Conservation (phyloP, 2,113 vertebrate genomes). For the Pelobates fuscus region DNA sequence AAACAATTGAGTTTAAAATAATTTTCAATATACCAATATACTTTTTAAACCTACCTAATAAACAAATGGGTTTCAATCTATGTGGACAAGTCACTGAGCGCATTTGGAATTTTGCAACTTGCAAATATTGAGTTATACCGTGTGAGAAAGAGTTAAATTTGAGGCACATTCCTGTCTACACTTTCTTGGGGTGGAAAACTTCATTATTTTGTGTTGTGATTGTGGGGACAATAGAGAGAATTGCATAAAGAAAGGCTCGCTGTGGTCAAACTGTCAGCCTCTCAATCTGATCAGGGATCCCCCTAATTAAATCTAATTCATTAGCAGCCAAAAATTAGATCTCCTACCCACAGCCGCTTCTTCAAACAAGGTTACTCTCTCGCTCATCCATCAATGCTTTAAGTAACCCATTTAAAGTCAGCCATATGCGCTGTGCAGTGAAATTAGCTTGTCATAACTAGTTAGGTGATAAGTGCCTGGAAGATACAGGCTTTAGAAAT, state of each 20-base stretch:
- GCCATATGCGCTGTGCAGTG: conserved; percentile 85
- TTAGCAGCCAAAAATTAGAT: conserved; percentile 92
- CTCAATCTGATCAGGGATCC: conserved; percentile 91
- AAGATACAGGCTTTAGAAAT: conserved; percentile 83
- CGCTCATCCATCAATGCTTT: conserved; percentile 96
- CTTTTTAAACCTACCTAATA: too few relatives aligned
- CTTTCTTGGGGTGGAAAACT: conserved; percentile 35
- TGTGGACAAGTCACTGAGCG: too few relatives aligned
- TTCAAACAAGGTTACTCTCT: conserved; percentile 86
- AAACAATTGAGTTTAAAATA: too few relatives aligned
- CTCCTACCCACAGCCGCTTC: conserved; percentile 92
- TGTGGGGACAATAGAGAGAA: conserved; percentile 51
- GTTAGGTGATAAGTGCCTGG: conserved; percentile 88
- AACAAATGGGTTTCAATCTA: too few relatives aligned
- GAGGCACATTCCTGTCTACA: conserved; percentile 19
- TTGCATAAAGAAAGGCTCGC: conserved; percentile 59
- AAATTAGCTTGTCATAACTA: conserved; percentile 99
- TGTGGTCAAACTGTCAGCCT: conserved; percentile 86
- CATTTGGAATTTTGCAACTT: too few relatives aligned
- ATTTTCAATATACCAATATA: too few relatives aligned
- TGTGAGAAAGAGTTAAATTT: conserved; percentile 14
- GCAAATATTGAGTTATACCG: background rate
- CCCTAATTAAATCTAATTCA: conserved; percentile 99
- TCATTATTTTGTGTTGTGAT: conserved; percentile 41
- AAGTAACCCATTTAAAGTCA: conserved; percentile 98